These are phyloP conservation scores for Diuraphis noxia DNA, from an alignment of 1,140 invertebrate genomes.

Conservation along the genomic window DNA sequence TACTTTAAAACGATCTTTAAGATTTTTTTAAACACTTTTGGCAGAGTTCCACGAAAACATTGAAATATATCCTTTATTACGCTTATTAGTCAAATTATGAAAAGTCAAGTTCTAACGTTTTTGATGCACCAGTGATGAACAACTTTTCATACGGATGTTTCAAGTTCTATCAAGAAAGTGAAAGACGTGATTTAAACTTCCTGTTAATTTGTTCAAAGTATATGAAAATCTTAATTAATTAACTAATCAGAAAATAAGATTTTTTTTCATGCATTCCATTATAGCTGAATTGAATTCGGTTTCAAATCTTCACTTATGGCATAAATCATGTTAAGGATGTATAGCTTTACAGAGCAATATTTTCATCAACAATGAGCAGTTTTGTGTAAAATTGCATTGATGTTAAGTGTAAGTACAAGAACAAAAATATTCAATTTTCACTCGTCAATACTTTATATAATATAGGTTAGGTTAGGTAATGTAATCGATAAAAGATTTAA, in stretches of 20 bases:
- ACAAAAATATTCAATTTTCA: background rate
- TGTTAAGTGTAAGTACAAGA: background rate
- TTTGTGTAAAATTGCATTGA: background rate
- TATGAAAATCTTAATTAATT: background rate
- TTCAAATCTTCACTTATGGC: background rate
- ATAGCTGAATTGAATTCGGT: background rate
- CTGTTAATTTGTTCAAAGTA: background rate
- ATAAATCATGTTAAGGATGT: background rate
- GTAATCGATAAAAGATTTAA: background rate
- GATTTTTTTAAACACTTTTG: constrained; percentile 23
- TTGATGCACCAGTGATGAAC: background rate
- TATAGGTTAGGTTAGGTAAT: background rate
- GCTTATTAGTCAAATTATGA: constrained; percentile 52
- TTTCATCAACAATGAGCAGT: background rate
- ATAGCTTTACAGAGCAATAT: background rate
- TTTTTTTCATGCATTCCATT: background rate
- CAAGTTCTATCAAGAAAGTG: background rate
- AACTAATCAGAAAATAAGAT: background rate
- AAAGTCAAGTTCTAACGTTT: constrained; percentile 30
- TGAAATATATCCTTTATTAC: constrained; percentile 17
- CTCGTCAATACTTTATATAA: background rate
- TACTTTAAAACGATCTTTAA: constrained; percentile 13
- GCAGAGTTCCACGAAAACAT: background rate
- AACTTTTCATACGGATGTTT: background rate
- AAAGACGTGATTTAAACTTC: background rate